Evolutionary conservation across 2,888 invertebrate genomes (phyloP).

Genomic region (Rhogogaster chlorosoma): DNA sequence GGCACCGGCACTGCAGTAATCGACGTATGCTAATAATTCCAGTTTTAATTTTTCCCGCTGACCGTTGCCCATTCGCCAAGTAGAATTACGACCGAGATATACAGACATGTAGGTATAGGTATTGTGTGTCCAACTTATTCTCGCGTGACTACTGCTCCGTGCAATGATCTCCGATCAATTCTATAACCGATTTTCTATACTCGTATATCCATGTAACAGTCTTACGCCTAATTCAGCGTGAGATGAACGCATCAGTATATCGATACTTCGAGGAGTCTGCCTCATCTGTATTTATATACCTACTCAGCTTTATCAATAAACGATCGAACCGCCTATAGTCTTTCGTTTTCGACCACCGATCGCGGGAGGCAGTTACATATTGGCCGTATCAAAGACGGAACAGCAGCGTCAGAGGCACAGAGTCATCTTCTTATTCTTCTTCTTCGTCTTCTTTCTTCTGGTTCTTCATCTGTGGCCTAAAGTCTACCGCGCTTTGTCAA

Average conservation of each 20-base stretch:
- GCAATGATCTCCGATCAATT: neutral
- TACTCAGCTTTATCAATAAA: neutral
- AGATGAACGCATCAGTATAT: conserved; percentile 20
- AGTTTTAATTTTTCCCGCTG: conserved; percentile 58
- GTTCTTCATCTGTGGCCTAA: conserved; percentile 1
- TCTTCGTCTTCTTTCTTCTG: neutral
- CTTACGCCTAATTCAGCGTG: conserved; percentile 25
- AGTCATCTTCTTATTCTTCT: conserved; percentile 34
- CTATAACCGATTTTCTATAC: neutral
- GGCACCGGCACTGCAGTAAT: conserved; percentile 51
- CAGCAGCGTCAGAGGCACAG: conserved; percentile 22
- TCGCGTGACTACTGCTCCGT: conserved; percentile 11
- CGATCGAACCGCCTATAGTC: neutral
- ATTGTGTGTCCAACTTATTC: neutral
- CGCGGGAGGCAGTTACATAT: conserved; percentile 32
- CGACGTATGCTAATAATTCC: conserved; percentile 62
- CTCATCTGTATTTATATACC: neutral
- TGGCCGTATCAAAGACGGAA: conserved; percentile 23
- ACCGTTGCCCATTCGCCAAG: neutral
- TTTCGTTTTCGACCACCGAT: neutral
- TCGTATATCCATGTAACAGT: neutral
- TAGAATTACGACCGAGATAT: neutral
- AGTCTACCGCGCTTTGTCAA: conserved; percentile 68
- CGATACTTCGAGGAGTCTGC: neutral
- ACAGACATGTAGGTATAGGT: too few relatives aligned